These are phyloP conservation scores for Lutjanus campechanus DNA, from an alignment of 2,797 vertebrate genomes.

Conservation along the genomic window DNA sequence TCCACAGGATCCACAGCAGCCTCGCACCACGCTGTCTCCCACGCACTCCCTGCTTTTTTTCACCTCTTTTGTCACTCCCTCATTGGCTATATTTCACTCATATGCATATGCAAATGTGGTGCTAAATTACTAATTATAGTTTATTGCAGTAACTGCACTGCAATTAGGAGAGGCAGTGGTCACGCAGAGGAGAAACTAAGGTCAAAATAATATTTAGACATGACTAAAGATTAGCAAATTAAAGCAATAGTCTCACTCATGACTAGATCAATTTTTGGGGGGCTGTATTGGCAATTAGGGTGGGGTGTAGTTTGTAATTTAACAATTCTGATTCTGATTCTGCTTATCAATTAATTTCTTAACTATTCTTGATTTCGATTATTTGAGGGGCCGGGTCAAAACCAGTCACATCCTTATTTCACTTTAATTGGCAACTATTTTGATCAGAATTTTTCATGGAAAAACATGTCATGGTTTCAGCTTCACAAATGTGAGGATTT, in stretches of 20 bases:
- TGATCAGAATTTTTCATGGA: too few relatives aligned
- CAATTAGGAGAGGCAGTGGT: constrained; percentile 26
- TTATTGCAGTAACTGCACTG: constrained; percentile 32
- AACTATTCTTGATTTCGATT: too few relatives aligned
- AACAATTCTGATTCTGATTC: too few relatives aligned
- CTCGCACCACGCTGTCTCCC: background rate
- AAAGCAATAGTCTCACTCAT: background rate
- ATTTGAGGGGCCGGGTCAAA: too few relatives aligned
- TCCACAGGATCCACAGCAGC: constrained; percentile 34
- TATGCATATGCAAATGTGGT: constrained; percentile 63
- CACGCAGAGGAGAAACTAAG: constrained; percentile 10
- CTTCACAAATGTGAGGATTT: too few relatives aligned
- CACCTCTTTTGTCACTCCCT: background rate
- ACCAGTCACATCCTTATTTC: too few relatives aligned
- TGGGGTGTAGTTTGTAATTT: too few relatives aligned
- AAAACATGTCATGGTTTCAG: too few relatives aligned
- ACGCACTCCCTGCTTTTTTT: background rate
- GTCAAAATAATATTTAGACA: constrained; percentile 30
- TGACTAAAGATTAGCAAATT: background rate
- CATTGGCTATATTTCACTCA: constrained; percentile 25
- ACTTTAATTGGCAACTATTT: too few relatives aligned
- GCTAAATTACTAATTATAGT: constrained; percentile 55
- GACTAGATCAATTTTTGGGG: background rate
- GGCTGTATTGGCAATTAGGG: background rate
- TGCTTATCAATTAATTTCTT: too few relatives aligned